Evolutionary conservation across 2,888 invertebrate genomes (phyloP), one percentile per base, ranked within the genome.

Genomic region (Epinotia ramella): DNA sequence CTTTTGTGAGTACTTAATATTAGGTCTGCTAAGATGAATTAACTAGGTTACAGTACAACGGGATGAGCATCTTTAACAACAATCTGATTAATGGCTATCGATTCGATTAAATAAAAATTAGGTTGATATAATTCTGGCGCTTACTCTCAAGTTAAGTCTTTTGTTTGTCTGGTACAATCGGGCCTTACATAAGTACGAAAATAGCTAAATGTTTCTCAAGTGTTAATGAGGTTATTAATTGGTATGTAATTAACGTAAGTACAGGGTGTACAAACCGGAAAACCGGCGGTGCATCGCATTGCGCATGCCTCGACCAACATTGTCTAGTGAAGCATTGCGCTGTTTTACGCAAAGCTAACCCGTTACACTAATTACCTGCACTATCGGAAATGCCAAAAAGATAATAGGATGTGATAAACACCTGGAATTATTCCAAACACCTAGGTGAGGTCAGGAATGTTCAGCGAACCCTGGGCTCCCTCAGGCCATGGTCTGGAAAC

Each of bases 201-300:
- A 59, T 69, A 60, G 13, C 69, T 60, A 69, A 69, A 46, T 59
- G 59, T 69, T 69, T 60, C 59, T 40, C 56, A 57, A 67, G 69
- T 69, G 69, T 69, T 69, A 59, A 68, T 68, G n/a, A 60, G 59
- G 46, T 28, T 9, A 62, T 62, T 69, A 69, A 60, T 57, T 69
- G 69, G 59, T 69, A 40, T 46, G 40, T 59, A 69, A 69, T 69
- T 59, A 69, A 69, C 24, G 57, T 59, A 59, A 68, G 57, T 68
- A 44, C 69, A 69, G 59, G 46, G 59, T 69, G 69, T 46, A 69
- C 69, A 60, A 46, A 69, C 69, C 59, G 69, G 69, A 69, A 60
- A 59, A 46, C 59, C 46, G 69, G 24, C 68, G 68, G 57, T 59
- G 44, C 59, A 16, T 68, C 59, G 44, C 20, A 11, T 69, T 69